phyloP scores from a whole-genome alignment of 2,797 vertebrate species.

The Gymnocypris eckloni region DNA sequence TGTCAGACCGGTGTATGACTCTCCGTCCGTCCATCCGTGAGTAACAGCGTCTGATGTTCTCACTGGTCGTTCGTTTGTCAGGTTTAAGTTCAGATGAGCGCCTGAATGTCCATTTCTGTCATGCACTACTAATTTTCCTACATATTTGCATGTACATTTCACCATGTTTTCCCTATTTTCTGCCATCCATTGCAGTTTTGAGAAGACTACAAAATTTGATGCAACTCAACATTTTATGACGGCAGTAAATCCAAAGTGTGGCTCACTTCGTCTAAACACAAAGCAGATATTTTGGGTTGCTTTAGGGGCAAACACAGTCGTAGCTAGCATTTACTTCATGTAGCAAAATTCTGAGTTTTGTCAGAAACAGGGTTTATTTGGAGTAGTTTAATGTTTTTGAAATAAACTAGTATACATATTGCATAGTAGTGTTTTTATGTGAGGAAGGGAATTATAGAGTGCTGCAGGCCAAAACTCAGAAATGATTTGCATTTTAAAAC shows the following conservation, averaged over 20 bases:
- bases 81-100: conserved; percentile 8
- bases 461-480: not conserved
- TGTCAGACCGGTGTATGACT: conserved; percentile 13
- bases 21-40: conserved; percentile 7
- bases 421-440: not conserved
- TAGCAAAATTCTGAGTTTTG: not conserved
- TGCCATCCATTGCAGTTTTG: not conserved
- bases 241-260: not conserved
- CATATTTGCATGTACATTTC: conserved; percentile 8
- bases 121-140: not conserved
- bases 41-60: conserved; percentile 41
- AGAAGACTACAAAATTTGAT: not conserved
- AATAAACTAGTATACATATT: not conserved
- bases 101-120: not conserved
- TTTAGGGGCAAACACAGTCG: not conserved
- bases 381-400: not conserved
- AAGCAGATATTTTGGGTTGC: not conserved
- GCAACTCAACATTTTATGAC: not conserved
- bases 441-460: not conserved
- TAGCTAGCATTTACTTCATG: not conserved
- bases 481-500: not conserved
- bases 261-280: not conserved
- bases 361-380: not conserved
- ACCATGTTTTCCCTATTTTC: not conserved
- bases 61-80: not conserved